Evolutionary conservation across 2,797 vertebrate genomes (phyloP), one percentile per base, ranked within the genome.

Genomic region (Pogonophryne albipinna): DNA sequence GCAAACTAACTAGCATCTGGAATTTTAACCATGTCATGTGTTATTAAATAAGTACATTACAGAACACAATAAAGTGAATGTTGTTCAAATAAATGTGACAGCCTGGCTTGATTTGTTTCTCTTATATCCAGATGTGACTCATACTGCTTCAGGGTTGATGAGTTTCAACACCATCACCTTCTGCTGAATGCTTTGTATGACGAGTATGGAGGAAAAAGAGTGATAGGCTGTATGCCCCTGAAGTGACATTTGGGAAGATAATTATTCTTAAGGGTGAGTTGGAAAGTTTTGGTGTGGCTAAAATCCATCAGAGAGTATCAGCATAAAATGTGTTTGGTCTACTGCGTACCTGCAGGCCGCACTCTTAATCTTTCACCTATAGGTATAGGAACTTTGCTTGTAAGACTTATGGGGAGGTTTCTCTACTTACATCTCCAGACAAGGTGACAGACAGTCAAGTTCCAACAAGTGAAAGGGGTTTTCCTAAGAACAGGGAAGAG

Each of bases 351-450:
- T 88, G 46, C 60, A 73, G 84, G 87, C 68, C 80, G 83, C 55
- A 78, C 67, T 82, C 71, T 10, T 82, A 27, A 94, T 85, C 92
- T 91, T 84, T 90, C 65, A 88, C 86, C 89, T 87, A 64, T 10
- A 75, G 71, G 62, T 85, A 73, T 85, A 73, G 87, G 72, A 83
- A 70, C 63, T 74, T 71, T 64, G 46, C 85, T 68, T 90, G 52
- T 61, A 62, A 80, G 82, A 71, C 60, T 74, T 62, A 68, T 56
- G 82, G 53, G 49, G 74, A 70, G 61, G 55, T 77, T 80, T 82
- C 66, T 77, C 65, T 71, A 16, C 49, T 16, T 78, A 1, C 34
- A 75, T 53, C 55, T 66, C 27, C 59, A 84, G 61, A 88, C 56
- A 78, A 31, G 68, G 10, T 20, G 45, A 63, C 62, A 68, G 74